Evolutionary conservation across 2,888 invertebrate species (phyloP).

Genomic region (Itoplectis maculator): DNA sequence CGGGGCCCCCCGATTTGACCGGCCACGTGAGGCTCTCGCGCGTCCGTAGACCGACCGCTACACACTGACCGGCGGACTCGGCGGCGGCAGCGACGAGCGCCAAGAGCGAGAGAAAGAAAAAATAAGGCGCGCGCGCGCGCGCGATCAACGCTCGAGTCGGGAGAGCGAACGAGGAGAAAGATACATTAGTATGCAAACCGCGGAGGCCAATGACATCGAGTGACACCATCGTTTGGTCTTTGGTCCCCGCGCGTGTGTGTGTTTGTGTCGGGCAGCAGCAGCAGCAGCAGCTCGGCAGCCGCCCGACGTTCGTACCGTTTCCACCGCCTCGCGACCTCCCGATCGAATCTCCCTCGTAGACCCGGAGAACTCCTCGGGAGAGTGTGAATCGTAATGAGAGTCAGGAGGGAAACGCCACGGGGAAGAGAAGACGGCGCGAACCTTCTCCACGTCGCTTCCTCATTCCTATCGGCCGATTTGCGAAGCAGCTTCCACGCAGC

Average conservation of each 20-base stretch:
- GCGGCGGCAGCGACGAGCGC: not conserved
- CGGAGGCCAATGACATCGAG: slow-evolving; percentile 80
- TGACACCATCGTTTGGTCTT: slow-evolving; percentile 75
- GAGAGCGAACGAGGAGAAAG: slow-evolving; percentile 51
- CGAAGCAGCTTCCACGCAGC: too few species aligned
- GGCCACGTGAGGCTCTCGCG: slow-evolving; percentile 54
- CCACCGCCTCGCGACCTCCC: slow-evolving; percentile 28
- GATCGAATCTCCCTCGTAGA: slow-evolving; percentile 49
- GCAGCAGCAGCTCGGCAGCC: slow-evolving; percentile 6
- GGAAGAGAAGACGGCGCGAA: too few species aligned
- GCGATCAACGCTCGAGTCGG: slow-evolving; percentile 24
- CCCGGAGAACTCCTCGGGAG: slow-evolving; percentile 15
- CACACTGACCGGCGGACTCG: slow-evolving; percentile 8
- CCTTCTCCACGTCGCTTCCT: not conserved
- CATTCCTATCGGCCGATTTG: not conserved
- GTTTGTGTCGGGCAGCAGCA: too few species aligned
- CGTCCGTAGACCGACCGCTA: not conserved
- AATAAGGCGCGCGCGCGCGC: too few species aligned
- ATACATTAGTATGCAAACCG: slow-evolving; percentile 76
- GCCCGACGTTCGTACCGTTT: slow-evolving; percentile 17
- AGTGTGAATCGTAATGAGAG: slow-evolving; percentile 28
- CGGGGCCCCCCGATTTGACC: slow-evolving; percentile 37
- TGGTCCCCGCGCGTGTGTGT: slow-evolving; percentile 46
- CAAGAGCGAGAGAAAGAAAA: slow-evolving; percentile 24
- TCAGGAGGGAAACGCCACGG: not conserved